Evolutionary conservation across 2,113 vertebrate species (phyloP), one percentile per base, ranked within the genome.

Genomic region (Turdus rufiventris): DNA sequence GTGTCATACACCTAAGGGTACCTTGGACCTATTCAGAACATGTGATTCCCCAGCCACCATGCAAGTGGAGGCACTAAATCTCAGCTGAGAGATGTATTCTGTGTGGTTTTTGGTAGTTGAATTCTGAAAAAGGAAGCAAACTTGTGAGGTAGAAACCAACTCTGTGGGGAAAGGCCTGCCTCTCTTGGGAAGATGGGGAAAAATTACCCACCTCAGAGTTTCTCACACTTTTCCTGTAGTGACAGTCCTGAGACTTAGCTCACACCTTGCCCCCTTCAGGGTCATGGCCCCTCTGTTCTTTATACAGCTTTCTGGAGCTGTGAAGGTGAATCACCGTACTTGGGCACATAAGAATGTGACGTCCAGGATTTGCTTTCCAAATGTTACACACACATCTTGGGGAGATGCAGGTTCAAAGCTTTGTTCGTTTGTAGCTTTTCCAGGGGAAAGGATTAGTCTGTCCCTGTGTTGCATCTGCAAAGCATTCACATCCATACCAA

Each of bases 321-420:
- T 20, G 63, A 3, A 1, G 34, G 34, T 23, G 14, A 73, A 42
- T 11, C 50, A 12, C 15, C 14, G 1, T 38, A 18, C 45, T 18
- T 8, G 14, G 26, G 60, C 40, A 63, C 29, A 1, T 23, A 25
- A 38, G 34, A 26, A 4, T 0, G 2, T 14, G 2, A 28, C 48
- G 40, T 12, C 40, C 20, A 33, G 54, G 29, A 56, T n/a, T 58
- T 17, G 19, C 28, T 57, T 62, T 14, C 11, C 5, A 2, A 67
- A 13, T 3, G 3, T 33, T 54, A 33, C 2, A 1, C 17, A 3
- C 0, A 0, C 5, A 2, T 43, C 50, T 16, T 1, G 0, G 47
- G 28, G 20, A 42, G 18, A 4, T 10, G 2, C 6, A 6, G 11
- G 13, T 54, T 68, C 3, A 31, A 54, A 33, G 23, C 40, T 31